Percentiles rank a stretch among this genome's conserved stretches.
These are phyloP conservation scores for Nasonia longicornis DNA, from an alignment of 1,140 invertebrate species.

Conservation along the genomic window DNA sequence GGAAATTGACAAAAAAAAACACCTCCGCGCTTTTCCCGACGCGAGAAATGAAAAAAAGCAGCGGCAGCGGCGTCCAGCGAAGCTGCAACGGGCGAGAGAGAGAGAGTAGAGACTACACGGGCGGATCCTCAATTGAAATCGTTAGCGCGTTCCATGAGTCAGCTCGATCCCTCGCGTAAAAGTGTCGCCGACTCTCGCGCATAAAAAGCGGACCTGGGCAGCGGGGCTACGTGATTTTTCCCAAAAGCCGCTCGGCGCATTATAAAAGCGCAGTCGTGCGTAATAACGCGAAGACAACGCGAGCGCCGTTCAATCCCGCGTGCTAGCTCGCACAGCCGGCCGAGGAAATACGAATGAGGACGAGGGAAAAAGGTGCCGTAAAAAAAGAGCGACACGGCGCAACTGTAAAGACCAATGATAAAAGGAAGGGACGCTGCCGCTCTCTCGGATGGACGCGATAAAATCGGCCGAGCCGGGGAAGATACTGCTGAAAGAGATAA, in stretches of 20 bases:
- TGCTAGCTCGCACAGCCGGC: not conserved
- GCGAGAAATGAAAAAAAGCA: conserved; percentile 22
- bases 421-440: not conserved
- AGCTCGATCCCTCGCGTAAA: conserved; percentile 51
- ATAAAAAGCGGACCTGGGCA: conserved; percentile 30
- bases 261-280: conserved; percentile 59
- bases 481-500: conserved; percentile 30
- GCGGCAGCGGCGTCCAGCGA: conserved; percentile 40
- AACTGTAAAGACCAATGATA: conserved; percentile 29
- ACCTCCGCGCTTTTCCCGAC: not conserved
- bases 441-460: conserved; percentile 7
- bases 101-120: conserved; percentile 16
- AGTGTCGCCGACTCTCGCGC: conserved; percentile 37
- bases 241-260: conserved; percentile 35
- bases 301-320: not conserved
- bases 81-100: too few relatives aligned
- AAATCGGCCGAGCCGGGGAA: conserved; percentile 11
- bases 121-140: conserved; percentile 51
- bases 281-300: conserved; percentile 59
- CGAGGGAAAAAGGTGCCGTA: conserved; percentile 8
- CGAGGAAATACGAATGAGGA: conserved; percentile 10
- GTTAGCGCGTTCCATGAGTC: conserved; percentile 55
- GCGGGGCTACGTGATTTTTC: conserved; percentile 55
- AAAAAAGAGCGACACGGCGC: not conserved
- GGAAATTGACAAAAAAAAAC: conserved; percentile 22